Evolutionary conservation across 2,888 invertebrate genomes (phyloP), one percentile per base, ranked within the genome.

Genomic region (Sarcophaga caerulescens): DNA sequence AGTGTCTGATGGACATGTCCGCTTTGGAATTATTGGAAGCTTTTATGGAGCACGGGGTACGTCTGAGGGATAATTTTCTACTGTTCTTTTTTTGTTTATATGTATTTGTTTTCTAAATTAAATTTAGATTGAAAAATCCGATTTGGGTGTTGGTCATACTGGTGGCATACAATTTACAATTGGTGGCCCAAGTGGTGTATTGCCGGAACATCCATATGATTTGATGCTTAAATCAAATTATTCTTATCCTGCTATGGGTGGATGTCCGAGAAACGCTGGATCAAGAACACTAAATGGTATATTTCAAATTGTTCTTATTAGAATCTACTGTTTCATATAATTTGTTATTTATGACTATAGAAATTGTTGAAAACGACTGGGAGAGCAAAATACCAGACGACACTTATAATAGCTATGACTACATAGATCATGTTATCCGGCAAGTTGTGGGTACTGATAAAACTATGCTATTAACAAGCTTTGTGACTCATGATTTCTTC

Each of bases 401-500:
- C 68, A 89, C 90, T 10, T 92, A 91, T 77, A 87, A 86, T 44
- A 89, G 90, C 4, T 91, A 90, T 75, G 89, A 91, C 75, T 92
- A 92, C 44, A 92, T 92, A 0, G 91, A 92, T 75, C 92, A 91
- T 84, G 88, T 92, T 2, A 91, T 92, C 47, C 89, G 91, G 0
- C 91, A 92, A 81, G 89, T 91, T 17, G 88, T 91, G 90, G 94
- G 94, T 57, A 91, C 93, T 19, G 92, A 93, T 79, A 94, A 94
- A 87, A 91, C 93, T 21, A 93, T 93, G 87, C 90, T 93, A 8
- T 88, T 94, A 57, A 92, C 93, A 23, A 93, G 94, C 82, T 91
- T 93, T n/a, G 88, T 94, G 2, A 91, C 92, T 3, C 92, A 93
- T 23, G 92, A 93, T 76, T 94, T 93, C 84, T 93, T 94, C 78